Base-by-base conservation (phyloP, 1,140 invertebrate species). In the Vanessa tameamea region DNA sequence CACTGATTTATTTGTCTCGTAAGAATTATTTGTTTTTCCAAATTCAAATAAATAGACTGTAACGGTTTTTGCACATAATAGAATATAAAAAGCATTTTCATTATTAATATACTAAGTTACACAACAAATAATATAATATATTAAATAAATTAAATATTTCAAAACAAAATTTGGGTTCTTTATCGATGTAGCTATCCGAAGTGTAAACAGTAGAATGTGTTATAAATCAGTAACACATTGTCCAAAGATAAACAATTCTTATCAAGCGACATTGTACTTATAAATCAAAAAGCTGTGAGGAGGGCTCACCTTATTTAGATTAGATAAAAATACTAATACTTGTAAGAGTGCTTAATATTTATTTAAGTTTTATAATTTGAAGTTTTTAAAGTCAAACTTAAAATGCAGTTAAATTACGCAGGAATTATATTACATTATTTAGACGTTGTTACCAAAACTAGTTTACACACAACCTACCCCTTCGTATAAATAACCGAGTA, bases 211-310 rank as follows among this genome's bases (percentile, higher is more conserved):
- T 72, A 55, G 57, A 65, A 61, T 26, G 70, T 59, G 69, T 69
- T 71, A 83, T 82, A 82, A 83, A 83, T 83, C 78, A 82, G 65
- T 47, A 78, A 76, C 77, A 78, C 47, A 75, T 65, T 73, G 76
- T 77, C 73, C 64, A 72, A 77, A 82, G 85, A 88, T 88, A 87
- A 80, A 78, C 81, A 85, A 83, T 84, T 79, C 81, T 79, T 82
- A 87, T 84, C 77, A 74, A 75, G 80, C 74, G 82, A 84, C 82
- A 81, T 77, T 74, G 78, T 64, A 78, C 75, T 76, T 79, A 87
- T 90, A 90, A 90, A 90, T 88, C 86, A 90, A 85, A 85, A 84
- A 83, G 81, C 85, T 79, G 84, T 86, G 84, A 90, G 88, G 84
- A 84, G 64, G 86, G 81, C 82, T 79, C 72, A 73, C 78, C 68